phyloP scores from a whole-genome alignment of 2,888 invertebrate genomes.

The Plebejus melissa region DNA sequence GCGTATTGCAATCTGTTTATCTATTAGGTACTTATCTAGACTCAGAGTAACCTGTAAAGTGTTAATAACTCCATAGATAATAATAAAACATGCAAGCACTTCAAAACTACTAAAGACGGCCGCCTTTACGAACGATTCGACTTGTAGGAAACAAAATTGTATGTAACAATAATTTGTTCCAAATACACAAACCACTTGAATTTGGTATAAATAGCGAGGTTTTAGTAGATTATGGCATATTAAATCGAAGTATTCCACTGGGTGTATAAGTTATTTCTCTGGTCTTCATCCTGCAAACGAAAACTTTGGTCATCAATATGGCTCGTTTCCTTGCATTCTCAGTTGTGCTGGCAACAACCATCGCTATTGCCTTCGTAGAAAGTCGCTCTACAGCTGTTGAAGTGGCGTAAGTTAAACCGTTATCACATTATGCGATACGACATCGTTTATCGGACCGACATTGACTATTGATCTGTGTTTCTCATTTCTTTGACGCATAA shows the following conservation, averaged over 20 bases:
- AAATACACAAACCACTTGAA: slow-evolving; percentile 5
- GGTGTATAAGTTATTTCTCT: background rate
- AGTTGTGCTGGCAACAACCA: background rate
- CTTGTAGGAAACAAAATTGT: background rate
- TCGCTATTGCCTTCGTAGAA: background rate
- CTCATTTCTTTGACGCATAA: too few relatives aligned
- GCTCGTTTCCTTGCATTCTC: slow-evolving; percentile 2
- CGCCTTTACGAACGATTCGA: background rate
- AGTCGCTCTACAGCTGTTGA: background rate
- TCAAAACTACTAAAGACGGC: slow-evolving; percentile 4
- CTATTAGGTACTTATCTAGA: too few relatives aligned
- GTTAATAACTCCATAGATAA: background rate
- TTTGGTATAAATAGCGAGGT: background rate
- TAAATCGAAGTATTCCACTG: background rate
- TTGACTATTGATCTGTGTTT: too few relatives aligned
- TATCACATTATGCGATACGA: too few relatives aligned
- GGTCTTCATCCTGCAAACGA: background rate
- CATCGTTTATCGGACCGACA: too few relatives aligned
- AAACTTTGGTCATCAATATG: background rate
- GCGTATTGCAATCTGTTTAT: too few relatives aligned
- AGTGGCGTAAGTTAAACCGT: background rate
- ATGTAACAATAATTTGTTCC: background rate
- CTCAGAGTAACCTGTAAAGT: background rate
- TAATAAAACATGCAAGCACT: background rate
- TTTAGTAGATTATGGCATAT: background rate